Percentiles rank a stretch among this genome's conserved stretches.
phyloP scores from a whole-genome alignment of 2,888 invertebrate species.

The Drosophila bunnanda region DNA sequence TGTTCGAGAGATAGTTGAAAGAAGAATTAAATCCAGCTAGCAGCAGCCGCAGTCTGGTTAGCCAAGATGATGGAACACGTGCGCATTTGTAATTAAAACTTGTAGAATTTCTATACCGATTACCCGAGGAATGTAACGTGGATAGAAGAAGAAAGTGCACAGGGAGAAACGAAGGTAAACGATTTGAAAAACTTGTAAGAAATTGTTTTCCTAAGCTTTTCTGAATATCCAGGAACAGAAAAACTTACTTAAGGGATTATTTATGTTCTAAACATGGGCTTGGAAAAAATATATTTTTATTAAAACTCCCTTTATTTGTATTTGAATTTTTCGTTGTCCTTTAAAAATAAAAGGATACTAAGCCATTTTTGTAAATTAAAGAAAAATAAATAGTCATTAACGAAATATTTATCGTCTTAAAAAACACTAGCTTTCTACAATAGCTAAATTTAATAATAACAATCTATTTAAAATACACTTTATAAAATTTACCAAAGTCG shows the following conservation, averaged over 20 bases:
- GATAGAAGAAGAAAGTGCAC: conserved; percentile 20
- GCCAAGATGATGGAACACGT: conserved; percentile 63
- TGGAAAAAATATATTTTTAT: too few relatives aligned
- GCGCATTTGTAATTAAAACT: conserved; percentile 61
- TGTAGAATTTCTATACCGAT: conserved; percentile 40
- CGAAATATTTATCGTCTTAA: too few relatives aligned
- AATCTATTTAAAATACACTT: neutral
- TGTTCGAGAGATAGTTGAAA: conserved; percentile 29
- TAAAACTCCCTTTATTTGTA: too few relatives aligned
- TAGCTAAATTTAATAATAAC: neutral
- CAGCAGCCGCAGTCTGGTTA: conserved; percentile 20
- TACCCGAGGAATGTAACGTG: conserved; percentile 27
- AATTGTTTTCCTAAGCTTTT: neutral
- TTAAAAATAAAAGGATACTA: too few relatives aligned
- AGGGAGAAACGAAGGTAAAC: neutral
- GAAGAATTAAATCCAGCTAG: conserved; percentile 25
- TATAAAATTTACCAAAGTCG: neutral
- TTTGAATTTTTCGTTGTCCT: too few relatives aligned
- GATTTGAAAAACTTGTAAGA: neutral
- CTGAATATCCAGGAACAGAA: neutral
- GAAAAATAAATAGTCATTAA: too few relatives aligned
- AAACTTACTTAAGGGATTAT: too few relatives aligned
- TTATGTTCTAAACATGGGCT: too few relatives aligned
- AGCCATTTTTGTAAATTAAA: too few relatives aligned
- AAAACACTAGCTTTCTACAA: neutral